These are phyloP conservation scores for Drosophila limbata DNA, from an alignment of 2,888 invertebrate genomes.

Conservation along the genomic window DNA sequence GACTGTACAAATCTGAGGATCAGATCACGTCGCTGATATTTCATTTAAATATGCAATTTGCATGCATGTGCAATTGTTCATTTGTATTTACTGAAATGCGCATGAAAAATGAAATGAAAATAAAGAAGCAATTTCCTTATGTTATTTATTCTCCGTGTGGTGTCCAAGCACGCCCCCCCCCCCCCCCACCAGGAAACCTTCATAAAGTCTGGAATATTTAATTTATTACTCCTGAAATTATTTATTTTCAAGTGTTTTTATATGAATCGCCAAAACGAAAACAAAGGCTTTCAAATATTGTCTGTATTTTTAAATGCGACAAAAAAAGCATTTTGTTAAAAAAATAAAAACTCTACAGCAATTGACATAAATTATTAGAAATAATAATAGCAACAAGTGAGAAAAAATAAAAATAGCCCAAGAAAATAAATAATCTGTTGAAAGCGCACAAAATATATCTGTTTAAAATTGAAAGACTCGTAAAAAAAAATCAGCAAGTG, in stretches of 20 bases:
- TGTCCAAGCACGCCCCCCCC: constrained; percentile 9
- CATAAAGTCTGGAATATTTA: constrained; percentile 16
- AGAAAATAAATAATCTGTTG: constrained; percentile 19
- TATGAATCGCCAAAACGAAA: constrained; percentile 1
- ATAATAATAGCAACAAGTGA: constrained; percentile 27
- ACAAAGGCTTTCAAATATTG: constrained; percentile 8
- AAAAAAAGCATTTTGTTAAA: constrained; percentile 27
- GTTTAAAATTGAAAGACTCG: constrained; percentile 31
- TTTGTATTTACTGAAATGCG: constrained; percentile 37
- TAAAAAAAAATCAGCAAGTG: constrained; percentile 57
- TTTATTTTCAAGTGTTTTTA: constrained; percentile 18
- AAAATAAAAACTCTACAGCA: constrained; percentile 14
- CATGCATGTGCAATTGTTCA: constrained; percentile 68
- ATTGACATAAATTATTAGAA: constrained; percentile 27
- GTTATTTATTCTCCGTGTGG: constrained; percentile 29
- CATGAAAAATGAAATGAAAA: constrained; percentile 17
- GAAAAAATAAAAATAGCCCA: constrained; percentile 10
- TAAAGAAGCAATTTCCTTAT: constrained; percentile 37
- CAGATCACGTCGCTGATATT: constrained; percentile 56
- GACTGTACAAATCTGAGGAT: constrained; percentile 33
- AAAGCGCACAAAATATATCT: constrained; percentile 33
- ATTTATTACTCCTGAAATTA: constrained; percentile 46
- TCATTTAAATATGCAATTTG: constrained; percentile 67
- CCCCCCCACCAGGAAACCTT: constrained; percentile 4
- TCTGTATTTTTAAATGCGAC: constrained; percentile 6